Evolutionary conservation across 2,888 invertebrate species (phyloP), one percentile per base, ranked within the genome.

Genomic region (Bedellia somnulentella): DNA sequence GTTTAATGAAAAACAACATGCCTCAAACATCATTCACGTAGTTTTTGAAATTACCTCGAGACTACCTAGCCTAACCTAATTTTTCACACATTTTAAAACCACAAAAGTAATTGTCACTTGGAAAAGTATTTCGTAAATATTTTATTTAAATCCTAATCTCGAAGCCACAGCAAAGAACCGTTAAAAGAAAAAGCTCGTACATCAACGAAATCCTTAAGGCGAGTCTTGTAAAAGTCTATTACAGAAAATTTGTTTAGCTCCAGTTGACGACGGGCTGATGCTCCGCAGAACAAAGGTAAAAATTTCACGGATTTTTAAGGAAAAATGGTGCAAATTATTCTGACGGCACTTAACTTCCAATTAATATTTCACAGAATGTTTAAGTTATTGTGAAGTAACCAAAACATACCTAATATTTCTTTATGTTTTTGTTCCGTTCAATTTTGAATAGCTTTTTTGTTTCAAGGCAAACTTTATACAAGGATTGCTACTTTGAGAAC

Each of bases 221-320:
- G 59, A 58, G 56, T 54, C 60, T 52, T 56, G 48, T 52, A 51
- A 59, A 64, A 66, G 60, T 62, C 67, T 64, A 59, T 67, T 67
- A 59, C 48, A 49, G 57, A 46, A 66, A 68, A 70, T 67, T 66
- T 67, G 62, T 62, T 66, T 66, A 68, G 62, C 58, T 61, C 48
- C 40, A 58, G 54, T 58, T 62, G 59, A 66, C 63, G 63, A 62
- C 53, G 64, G 59, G 52, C 52, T 57, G 48, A 56, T 50, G 49
- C 52, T 26, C 14, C 18, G 12, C 41, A 44, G 40, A 51, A 53
- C 49, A 55, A 59, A 52, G 57, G 56, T 52, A 58, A 59, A 3
- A 57, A 63, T 64, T 66, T 61, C 50, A 58, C 46, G 40, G 49
- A 52, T 49, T 14, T 21, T 43, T 47, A 48, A 47, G 46, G 54